A percentile compares a stretch with the other conserved stretches of the same genome.
Conservation (phyloP, 2,113 vertebrate genomes). For the Ceyx cyanopectus region DNA sequence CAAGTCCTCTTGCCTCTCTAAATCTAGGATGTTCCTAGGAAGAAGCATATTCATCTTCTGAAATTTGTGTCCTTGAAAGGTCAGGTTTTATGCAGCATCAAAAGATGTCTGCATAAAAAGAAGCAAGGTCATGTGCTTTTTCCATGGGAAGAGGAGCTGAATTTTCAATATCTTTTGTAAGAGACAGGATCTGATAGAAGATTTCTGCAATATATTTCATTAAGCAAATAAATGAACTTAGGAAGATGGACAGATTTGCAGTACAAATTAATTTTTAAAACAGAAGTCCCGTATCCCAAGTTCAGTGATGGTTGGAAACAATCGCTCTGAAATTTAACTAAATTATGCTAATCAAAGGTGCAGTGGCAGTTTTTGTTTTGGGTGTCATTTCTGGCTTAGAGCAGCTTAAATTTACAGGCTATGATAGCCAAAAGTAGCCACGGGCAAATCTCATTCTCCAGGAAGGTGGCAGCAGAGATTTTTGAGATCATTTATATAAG, state of each 20-base stretch:
- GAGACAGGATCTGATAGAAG: neutral
- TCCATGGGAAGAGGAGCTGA: neutral
- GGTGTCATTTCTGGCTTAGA: neutral
- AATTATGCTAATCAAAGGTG: neutral
- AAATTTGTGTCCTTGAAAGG: neutral
- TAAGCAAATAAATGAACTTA: neutral
- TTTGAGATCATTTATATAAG: neutral
- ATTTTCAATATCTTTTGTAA: neutral
- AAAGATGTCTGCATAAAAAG: neutral
- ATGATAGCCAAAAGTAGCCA: neutral
- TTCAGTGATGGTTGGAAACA: neutral
- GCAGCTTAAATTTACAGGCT: conserved; percentile 24
- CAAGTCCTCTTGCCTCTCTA: neutral
- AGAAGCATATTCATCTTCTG: neutral
- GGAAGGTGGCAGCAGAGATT: neutral
- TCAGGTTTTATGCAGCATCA: neutral
- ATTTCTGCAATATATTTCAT: neutral
- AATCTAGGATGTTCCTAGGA: neutral
- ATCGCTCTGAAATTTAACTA: neutral
- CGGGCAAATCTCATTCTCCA: neutral
- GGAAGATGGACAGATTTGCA: neutral
- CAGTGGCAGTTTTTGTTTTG: neutral
- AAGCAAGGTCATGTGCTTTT: neutral
- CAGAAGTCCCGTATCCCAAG: neutral
- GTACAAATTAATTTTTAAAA: neutral